Evolutionary conservation across 1,140 invertebrate genomes (phyloP), one percentile per base, ranked within the genome.

Genomic region (Lysiphlebus fabarum): DNA sequence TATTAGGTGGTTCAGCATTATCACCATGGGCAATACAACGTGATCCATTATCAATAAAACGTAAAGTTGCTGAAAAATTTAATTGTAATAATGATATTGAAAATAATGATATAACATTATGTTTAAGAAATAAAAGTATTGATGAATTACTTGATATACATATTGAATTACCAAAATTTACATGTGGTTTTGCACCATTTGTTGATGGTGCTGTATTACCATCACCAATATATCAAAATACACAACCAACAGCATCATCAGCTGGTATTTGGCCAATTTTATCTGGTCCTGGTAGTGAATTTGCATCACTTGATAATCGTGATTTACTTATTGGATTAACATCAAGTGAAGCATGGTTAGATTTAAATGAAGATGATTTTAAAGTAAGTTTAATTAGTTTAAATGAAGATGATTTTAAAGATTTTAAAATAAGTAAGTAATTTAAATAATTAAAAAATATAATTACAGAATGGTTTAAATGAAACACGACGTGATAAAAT

Each of bases 1-100:
- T 98, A 51, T 85, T 97, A 73, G 95, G 93, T 67, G 96, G 96
- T 10, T 96, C 95, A n/a, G 93, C 93, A 10, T 81, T 98, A 58
- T 93, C 91, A 69, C 92, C 92, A 11, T 98, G 92, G 95, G 95
- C 95, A 45, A 82, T 96, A 62, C 93, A 95, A 74, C 85, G 88
- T 62, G 91, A 96, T 72, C 91, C 94, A 10, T 78, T 93, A 14
- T 84, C 83, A 53, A 86, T 91, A 64, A 92, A 91, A 78, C 83
- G 87, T 68, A 85, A 85, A 70, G 89, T 92, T 12, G 89, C 89
- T 10, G 86, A 90, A 65, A 85, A 90, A 66, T 90, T 88, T 2
- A 84, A 85, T 7, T 92, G 90, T 72, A 85, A 90, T 67, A 88
- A 87, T 4, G 89, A 92, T 70, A 79, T 89, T 51, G 78, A 88